A percentile compares a stretch with the other conserved stretches of the same genome.
Conservation (phyloP, 2,888 invertebrate species). For the Cryptocephalus moraei region DNA sequence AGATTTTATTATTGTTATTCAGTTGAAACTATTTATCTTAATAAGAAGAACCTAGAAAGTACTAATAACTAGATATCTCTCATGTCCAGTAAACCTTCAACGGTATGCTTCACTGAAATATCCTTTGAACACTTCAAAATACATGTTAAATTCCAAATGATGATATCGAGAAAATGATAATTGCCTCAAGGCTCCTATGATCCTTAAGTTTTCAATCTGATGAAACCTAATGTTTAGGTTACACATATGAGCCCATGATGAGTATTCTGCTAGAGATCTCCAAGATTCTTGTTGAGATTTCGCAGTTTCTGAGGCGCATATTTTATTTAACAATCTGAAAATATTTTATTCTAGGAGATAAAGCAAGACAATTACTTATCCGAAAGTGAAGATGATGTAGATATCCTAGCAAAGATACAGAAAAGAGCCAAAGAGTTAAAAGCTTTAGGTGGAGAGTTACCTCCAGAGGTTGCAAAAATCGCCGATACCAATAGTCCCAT, state of each 20-base stretch:
- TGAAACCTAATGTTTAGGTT: conserved; percentile 5
- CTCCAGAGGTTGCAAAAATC: conserved; percentile 22
- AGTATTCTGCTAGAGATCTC: conserved; percentile 34
- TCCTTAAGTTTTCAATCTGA: conserved; percentile 40
- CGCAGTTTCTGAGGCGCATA: conserved; percentile 31
- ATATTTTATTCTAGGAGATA: background rate
- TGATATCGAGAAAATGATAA: too few species aligned
- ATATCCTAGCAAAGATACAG: conserved; percentile 35
- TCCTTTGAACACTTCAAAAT: too few species aligned
- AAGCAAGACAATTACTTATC: conserved; percentile 5
- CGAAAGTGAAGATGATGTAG: conserved; percentile 31
- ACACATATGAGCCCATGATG: conserved; percentile 28
- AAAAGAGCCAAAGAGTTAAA: conserved; percentile 38
- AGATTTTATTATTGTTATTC: too few species aligned
- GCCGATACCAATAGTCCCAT: conserved; percentile 3
- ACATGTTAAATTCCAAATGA: too few species aligned
- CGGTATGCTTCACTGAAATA: too few species aligned
- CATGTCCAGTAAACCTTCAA: too few species aligned
- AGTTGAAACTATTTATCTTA: too few species aligned
- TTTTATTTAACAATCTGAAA: background rate
- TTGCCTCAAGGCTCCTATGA: conserved; percentile 13
- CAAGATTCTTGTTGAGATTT: conserved; percentile 27
- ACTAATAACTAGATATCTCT: too few species aligned
- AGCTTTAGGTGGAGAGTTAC: conserved; percentile 35
- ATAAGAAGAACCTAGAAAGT: too few species aligned